phyloP scores from a whole-genome alignment of 2,797 vertebrate species.

The Columba guinea region DNA sequence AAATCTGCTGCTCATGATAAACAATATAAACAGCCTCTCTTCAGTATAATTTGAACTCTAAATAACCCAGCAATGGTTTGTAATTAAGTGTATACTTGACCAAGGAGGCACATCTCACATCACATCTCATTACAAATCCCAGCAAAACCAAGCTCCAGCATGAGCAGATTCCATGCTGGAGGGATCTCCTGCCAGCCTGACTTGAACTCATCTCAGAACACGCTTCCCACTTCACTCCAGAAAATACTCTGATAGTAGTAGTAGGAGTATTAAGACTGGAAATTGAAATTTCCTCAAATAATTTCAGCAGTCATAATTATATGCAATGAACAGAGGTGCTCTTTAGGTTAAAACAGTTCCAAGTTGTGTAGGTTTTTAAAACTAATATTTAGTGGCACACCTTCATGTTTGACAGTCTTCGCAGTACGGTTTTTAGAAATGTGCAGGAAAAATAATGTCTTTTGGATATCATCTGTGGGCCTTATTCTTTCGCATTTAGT shows the following conservation, averaged over 20 bases:
- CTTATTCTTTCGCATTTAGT: background rate
- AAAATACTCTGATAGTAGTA: background rate
- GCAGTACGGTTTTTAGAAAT: background rate
- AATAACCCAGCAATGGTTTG: background rate
- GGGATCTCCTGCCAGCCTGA: background rate
- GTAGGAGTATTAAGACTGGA: background rate
- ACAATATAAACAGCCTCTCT: background rate
- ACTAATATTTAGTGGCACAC: background rate
- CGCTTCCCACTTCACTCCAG: background rate
- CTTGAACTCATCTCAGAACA: background rate
- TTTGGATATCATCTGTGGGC: background rate
- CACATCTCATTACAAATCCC: background rate
- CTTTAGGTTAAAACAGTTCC: background rate
- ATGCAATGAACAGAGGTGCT: background rate
- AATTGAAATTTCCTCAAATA: background rate
- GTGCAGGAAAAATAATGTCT: background rate
- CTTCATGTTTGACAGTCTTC: background rate
- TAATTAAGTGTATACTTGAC: slow-evolving; percentile 6
- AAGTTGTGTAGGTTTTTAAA: background rate
- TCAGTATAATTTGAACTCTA: slow-evolving; percentile 22
- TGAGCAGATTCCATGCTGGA: background rate
- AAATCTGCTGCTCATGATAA: slow-evolving; percentile 27
- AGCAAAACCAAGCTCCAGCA: background rate
- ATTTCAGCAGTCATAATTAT: background rate
- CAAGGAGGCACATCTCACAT: background rate